These are phyloP conservation scores for Leptinotarsa undecemlineata DNA, from an alignment of 1,140 invertebrate species.

Conservation along the genomic window DNA sequence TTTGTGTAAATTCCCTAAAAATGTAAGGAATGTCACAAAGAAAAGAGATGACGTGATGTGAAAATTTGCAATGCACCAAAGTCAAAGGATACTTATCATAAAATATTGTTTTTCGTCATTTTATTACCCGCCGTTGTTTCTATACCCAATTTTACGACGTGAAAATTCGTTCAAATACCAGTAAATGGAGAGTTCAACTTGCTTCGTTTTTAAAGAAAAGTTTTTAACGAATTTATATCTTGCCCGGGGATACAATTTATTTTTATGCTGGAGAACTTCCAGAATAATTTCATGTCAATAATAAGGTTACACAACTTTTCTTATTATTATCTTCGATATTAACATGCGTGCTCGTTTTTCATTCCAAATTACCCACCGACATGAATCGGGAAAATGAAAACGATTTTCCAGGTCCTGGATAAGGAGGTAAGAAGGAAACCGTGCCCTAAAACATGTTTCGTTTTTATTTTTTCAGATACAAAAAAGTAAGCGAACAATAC, in stretches of 20 bases:
- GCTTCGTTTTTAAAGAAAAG: constrained; percentile 32
- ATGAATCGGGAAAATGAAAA: neutral
- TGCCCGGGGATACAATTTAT: constrained; percentile 35
- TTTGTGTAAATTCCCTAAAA: no score
- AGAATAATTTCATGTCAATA: constrained; percentile 37
- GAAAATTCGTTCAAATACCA: constrained; percentile 14
- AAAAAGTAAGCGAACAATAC: no score
- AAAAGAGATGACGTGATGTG: no score
- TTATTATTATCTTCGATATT: constrained; percentile 30
- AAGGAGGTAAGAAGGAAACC: no score
- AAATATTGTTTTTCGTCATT: no score
- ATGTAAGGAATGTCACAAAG: no score
- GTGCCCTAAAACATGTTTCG: no score
- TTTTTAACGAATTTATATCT: constrained; percentile 33
- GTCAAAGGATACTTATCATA: no score
- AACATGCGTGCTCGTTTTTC: constrained; percentile 21
- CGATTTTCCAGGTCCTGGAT: neutral
- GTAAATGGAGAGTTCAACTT: constrained; percentile 21
- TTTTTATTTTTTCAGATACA: no score
- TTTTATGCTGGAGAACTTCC: constrained; percentile 32
- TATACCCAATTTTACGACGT: constrained; percentile 10
- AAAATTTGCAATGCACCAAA: no score
- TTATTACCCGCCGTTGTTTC: neutral
- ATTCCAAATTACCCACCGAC: constrained; percentile 18
- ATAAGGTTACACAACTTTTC: constrained; percentile 31